Evolutionary conservation across 53 echinoderm and acorn worm genomes (phyloP).

Genomic region (Holothuria leucospilota): DNA sequence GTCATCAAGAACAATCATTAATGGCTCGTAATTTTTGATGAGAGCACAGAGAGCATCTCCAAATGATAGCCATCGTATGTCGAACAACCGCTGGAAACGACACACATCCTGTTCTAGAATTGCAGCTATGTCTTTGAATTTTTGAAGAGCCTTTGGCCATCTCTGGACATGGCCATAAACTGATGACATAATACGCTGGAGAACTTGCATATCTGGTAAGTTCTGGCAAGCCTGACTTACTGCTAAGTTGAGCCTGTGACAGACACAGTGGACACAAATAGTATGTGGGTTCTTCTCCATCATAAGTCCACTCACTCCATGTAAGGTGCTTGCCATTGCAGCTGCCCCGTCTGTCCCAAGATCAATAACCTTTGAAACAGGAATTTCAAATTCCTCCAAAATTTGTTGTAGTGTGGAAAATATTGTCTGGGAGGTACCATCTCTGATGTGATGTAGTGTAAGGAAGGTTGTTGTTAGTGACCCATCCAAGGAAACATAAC

Average conservation of each 20-base stretch:
- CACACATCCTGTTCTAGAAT: not conserved
- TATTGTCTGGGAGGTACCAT: conserved; percentile 11
- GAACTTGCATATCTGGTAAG: not conserved
- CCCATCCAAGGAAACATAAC: too few species aligned
- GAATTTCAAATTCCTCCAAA: not conserved
- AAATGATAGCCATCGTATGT: conserved; percentile 30
- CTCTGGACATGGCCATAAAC: conserved; percentile 20
- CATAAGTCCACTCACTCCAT: conserved; percentile 27
- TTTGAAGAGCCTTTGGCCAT: conserved; percentile 4
- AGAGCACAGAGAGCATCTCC: not conserved
- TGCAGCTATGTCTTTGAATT: conserved; percentile 34
- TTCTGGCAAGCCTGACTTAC: conserved; percentile 34
- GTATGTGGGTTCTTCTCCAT: conserved; percentile 6
- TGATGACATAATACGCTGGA: not conserved
- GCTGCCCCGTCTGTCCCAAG: conserved; percentile 6
- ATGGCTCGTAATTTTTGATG: conserved; percentile 14
- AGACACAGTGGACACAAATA: conserved; percentile 33
- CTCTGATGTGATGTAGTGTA: not conserved
- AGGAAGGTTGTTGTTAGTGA: not conserved
- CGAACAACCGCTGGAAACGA: conserved; percentile 15
- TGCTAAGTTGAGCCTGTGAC: conserved; percentile 30
- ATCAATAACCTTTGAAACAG: not conserved
- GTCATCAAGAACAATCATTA: not conserved
- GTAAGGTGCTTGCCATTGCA: conserved; percentile 4
- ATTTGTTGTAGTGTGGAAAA: not conserved